These are phyloP conservation scores for Dolichallabes microphthalmus DNA, from an alignment of 2,113 vertebrate species.

Conservation along the genomic window DNA sequence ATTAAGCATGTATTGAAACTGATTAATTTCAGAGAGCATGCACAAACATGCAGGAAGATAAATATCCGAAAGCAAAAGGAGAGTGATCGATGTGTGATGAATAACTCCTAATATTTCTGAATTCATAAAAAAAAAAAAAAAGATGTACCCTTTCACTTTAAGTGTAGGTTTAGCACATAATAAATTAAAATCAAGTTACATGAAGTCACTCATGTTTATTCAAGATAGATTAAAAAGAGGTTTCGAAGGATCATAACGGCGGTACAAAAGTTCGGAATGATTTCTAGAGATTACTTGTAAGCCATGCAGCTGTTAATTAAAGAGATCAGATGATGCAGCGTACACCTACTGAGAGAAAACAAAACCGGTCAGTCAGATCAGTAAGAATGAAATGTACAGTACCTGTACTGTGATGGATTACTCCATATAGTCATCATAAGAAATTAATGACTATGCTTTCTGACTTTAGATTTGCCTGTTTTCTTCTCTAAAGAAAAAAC, in stretches of 20 bases:
- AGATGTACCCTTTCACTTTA: not conserved
- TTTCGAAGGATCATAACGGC: not conserved
- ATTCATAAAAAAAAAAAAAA: not conserved
- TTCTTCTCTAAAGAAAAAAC: conserved; percentile 28
- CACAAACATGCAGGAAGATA: conserved; percentile 42
- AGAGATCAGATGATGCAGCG: conserved; percentile 41
- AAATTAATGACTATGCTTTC: not conserved
- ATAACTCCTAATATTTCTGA: not conserved
- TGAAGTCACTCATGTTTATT: not conserved
- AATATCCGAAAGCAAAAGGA: conserved; percentile 18
- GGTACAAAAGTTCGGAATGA: conserved; percentile 1
- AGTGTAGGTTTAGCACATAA: not conserved
- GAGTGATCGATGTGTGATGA: conserved; percentile 8
- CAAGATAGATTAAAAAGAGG: not conserved
- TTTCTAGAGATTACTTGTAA: conserved; percentile 6
- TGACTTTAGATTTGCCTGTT: not conserved
- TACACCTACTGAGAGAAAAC: conserved; percentile 48
- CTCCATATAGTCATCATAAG: conserved; percentile 14
- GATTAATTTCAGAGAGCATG: conserved; percentile 39
- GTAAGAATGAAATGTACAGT: conserved; percentile 49
- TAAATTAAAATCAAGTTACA: not conserved
- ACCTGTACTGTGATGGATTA: conserved; percentile 50
- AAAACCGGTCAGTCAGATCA: conserved; percentile 46
- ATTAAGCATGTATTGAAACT: conserved; percentile 34
- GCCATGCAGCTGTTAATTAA: conserved; percentile 51